Conservation (phyloP, 2,113 vertebrate genomes). For the Tonatia bakeri region DNA sequence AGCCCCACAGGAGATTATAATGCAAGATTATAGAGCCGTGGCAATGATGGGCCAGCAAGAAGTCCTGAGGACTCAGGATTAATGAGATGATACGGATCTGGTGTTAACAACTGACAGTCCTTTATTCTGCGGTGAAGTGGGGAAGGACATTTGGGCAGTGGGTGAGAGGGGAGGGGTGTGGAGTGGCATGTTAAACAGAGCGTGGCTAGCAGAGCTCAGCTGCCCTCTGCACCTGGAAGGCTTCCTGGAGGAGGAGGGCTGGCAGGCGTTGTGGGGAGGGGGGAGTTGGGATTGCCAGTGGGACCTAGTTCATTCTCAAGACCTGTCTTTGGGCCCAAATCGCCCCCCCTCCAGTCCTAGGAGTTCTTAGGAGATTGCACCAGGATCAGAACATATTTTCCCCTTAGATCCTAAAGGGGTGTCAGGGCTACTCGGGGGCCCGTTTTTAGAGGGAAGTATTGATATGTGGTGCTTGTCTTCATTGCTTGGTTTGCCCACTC, state of each 20-base stretch:
- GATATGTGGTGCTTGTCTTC: neutral
- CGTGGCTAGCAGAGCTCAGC: neutral
- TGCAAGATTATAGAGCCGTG: neutral
- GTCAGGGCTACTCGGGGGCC: neutral
- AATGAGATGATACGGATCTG: neutral
- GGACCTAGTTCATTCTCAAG: neutral
- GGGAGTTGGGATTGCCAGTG: neutral
- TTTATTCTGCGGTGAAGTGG: neutral
- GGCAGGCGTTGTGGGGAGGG: neutral
- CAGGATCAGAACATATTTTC: neutral
- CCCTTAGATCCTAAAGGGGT: neutral
- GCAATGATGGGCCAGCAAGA: neutral
- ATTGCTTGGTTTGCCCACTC: neutral
- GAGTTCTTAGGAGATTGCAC: neutral
- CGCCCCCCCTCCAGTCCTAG: neutral
- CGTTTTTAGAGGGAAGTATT: neutral
- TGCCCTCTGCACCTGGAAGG: neutral
- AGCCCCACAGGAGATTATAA: neutral
- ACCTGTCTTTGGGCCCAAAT: neutral
- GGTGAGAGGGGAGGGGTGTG: neutral
- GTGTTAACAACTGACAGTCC: neutral
- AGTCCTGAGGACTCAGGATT: neutral
- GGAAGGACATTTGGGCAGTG: neutral
- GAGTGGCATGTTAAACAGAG: neutral
- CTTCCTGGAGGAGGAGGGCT: neutral